Evolutionary conservation across 1,140 invertebrate genomes (phyloP).

Genomic region (Drosophila rhopaloa): DNA sequence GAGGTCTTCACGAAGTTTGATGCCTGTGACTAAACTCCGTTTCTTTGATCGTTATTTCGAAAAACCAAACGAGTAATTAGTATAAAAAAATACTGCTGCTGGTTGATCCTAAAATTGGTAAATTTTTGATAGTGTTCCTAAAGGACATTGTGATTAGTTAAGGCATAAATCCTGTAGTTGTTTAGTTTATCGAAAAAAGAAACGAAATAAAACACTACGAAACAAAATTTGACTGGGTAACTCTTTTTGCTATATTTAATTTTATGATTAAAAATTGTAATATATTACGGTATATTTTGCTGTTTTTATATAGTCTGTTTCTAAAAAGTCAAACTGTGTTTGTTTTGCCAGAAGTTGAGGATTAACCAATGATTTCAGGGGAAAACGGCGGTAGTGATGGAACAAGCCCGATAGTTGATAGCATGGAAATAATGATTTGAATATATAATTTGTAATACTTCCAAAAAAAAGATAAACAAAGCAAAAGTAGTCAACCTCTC

Average conservation of each 20-base stretch:
- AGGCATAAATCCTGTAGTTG: background rate
- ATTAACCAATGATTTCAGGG: no score
- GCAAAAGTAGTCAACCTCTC: background rate
- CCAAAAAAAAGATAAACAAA: background rate
- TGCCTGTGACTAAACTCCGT: background rate
- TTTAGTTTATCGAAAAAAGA: constrained; percentile 1
- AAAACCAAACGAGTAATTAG: no score
- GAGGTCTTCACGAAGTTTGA: background rate
- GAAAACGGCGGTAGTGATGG: no score
- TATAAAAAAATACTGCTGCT: background rate
- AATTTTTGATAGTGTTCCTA: background rate
- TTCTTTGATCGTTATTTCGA: background rate
- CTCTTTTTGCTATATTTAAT: no score
- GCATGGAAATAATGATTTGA: no score
- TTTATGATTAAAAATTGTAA: no score
- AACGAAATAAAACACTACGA: background rate
- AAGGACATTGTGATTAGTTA: constrained; percentile 25
- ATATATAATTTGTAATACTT: background rate
- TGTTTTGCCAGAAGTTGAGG: no score
- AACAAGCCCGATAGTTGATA: no score
- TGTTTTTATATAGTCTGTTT: no score
- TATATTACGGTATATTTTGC: no score
- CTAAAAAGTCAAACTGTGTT: no score
- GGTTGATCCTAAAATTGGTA: background rate
- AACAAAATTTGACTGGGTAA: no score